phyloP scores from a whole-genome alignment of 30 jellyfish, hydroid and myxozoan genomes.

The Pseudorhiza aurosa region DNA sequence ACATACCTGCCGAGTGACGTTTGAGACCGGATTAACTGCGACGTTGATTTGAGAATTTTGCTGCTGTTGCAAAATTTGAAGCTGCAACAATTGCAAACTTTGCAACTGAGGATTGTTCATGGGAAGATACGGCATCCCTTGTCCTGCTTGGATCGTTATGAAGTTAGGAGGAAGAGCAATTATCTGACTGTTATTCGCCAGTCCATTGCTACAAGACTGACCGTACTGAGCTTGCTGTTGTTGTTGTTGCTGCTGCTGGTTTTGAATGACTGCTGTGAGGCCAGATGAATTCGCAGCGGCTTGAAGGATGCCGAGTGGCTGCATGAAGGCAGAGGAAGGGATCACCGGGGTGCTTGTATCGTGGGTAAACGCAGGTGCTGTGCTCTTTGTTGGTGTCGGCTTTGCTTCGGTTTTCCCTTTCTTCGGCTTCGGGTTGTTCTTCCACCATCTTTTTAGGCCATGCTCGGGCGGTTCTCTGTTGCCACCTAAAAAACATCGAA shows the following conservation, averaged over 20 bases:
- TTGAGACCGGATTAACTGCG: constrained; percentile 49
- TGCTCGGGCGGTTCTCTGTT: constrained; percentile 99
- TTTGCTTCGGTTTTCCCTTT: constrained; percentile 36
- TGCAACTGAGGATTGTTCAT: constrained; percentile 69
- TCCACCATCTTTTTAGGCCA: constrained; percentile 90
- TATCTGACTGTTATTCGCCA: constrained; percentile 7
- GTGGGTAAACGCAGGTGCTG: constrained; percentile 23
- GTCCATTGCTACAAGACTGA: constrained; percentile 4
- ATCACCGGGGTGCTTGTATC: constrained; percentile 49
- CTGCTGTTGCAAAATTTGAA: constrained; percentile 80
- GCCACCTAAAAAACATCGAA: too few relatives aligned
- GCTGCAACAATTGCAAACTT: constrained; percentile 71
- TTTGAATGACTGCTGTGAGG: constrained; percentile 86
- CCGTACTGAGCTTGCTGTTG: constrained; percentile 21
- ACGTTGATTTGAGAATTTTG: constrained; percentile 36
- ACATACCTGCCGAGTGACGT: constrained; percentile 49
- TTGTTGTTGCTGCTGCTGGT: constrained; percentile 69
- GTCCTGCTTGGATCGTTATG: constrained; percentile 42
- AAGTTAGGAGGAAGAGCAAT: constrained; percentile 56
- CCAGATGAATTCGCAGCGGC: constrained; percentile 99
- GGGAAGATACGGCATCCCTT: constrained; percentile 44
- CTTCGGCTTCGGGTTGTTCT: constrained; percentile 89
- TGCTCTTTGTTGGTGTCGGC: constrained; percentile 9
- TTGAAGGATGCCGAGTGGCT: constrained; percentile 77
- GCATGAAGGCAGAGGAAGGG: constrained; percentile 73